Evolutionary conservation across 2,888 invertebrate genomes (phyloP), one percentile per base, ranked within the genome.

Genomic region (Idaea straminata): DNA sequence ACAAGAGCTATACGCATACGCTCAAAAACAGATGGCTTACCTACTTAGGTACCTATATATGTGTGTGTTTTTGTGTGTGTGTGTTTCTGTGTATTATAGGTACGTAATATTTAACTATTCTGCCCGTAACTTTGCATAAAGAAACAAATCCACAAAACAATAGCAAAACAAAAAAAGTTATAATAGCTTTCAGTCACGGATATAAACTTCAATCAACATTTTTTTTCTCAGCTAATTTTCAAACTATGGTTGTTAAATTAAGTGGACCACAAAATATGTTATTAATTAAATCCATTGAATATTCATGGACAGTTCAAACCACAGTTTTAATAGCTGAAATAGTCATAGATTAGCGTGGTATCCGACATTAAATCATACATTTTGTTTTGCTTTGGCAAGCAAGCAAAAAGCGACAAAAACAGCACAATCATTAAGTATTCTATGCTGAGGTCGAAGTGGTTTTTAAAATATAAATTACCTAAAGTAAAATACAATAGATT

Each of bases 151-250:
- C 47, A 47, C 10, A 47, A 47, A 47, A 47, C 47, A 47, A 47
- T 47, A 47, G 47, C 47, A 47, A 47, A 47, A 47, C 47, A 47
- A 47, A 47, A n/a, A 47, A 47, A 7, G 47, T 47, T 47, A 47
- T 47, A 47, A 47, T 47, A 47, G 47, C 47, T 47, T 47, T 47
- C 47, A 47, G 47, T 47, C 47, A 47, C 47, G 47, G 47, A 47
- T 47, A 47, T 47, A 47, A 47, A 47, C 47, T 47, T 47, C 47
- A 47, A 47, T 7, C 47, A 47, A 7, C 47, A 47, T 10, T 13
- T 47, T 47, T 47, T 47, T 47, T 47, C 47, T 47, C 13, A 47
- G 5, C 47, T 47, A 47, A 47, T 47, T 47, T 47, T 47, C 13
- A 47, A 47, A 47, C 7, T 13, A 47, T 47, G 47, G 47, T 47